Conservation (phyloP, 2,113 vertebrate species). For the Hippoglossus stenolepis region DNA sequence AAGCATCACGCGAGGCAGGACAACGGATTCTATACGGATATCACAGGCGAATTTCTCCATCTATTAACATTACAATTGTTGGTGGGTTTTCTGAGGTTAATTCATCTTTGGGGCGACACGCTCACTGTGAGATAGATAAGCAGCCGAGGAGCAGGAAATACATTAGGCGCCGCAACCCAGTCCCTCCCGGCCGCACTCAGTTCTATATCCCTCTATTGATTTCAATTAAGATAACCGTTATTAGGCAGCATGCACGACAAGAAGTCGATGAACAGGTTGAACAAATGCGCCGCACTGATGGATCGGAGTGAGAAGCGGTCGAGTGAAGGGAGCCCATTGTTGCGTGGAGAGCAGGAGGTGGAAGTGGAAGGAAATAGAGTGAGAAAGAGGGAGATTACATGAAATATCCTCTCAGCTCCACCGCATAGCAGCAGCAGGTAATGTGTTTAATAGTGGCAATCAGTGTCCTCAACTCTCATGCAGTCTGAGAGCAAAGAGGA, state of each 20-base stretch:
- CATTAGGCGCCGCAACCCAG: background rate
- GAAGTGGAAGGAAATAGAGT: constrained; percentile 35
- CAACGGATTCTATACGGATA: background rate
- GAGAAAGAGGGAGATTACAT: constrained; percentile 51
- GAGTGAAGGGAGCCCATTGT: constrained; percentile 26
- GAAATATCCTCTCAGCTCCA: constrained; percentile 50
- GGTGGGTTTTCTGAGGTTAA: background rate
- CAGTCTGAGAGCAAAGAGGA: background rate
- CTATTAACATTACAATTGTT: constrained; percentile 11
- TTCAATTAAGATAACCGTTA: constrained; percentile 78
- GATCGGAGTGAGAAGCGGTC: constrained; percentile 32
- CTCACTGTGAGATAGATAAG: background rate
- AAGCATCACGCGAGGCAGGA: background rate
- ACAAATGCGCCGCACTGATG: constrained; percentile 30
- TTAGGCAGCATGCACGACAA: constrained; percentile 50
- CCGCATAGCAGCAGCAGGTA: constrained; percentile 32
- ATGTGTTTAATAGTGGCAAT: constrained; percentile 42
- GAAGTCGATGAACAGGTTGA: constrained; percentile 46
- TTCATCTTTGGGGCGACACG: background rate
- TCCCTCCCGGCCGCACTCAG: constrained; percentile 43
- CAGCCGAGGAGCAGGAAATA: constrained; percentile 27
- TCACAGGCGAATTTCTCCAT: constrained; percentile 5
- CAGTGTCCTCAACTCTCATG: constrained; percentile 7
- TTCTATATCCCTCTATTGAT: constrained; percentile 63
- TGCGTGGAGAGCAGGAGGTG: constrained; percentile 18